These are phyloP conservation scores for Pionites leucogaster DNA, from an alignment of 2,113 vertebrate genomes.

Conservation along the genomic window DNA sequence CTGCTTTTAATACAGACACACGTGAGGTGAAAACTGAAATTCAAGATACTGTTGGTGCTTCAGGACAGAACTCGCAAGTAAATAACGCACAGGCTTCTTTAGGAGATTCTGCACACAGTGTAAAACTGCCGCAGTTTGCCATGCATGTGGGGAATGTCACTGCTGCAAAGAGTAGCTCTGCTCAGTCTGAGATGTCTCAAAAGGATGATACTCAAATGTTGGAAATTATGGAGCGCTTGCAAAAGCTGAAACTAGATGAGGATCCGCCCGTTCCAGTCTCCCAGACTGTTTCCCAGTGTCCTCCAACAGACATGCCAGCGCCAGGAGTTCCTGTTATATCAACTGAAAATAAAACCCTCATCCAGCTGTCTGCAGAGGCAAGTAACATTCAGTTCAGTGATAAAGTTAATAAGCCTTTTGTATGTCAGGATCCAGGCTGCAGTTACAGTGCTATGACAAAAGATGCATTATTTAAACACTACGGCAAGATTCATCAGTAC, in stretches of 20 bases:
- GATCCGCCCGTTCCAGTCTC: slow-evolving; percentile 56
- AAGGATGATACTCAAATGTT: slow-evolving; percentile 79
- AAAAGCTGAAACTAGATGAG: slow-evolving; percentile 84
- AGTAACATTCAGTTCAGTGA: slow-evolving; percentile 70
- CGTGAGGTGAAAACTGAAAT: slow-evolving; percentile 75
- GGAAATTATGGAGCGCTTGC: slow-evolving; percentile 86
- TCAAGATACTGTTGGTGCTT: slow-evolving; percentile 48
- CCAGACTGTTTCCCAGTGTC: slow-evolving; percentile 49
- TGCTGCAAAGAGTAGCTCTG: slow-evolving; percentile 36
- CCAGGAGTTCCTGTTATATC: slow-evolving; percentile 58
- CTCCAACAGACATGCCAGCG: slow-evolving; percentile 27
- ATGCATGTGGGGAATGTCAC: not conserved
- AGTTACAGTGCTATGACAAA: slow-evolving; percentile 89
- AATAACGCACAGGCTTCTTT: slow-evolving; percentile 50
- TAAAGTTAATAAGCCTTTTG: slow-evolving; percentile 83
- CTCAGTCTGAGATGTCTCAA: slow-evolving; percentile 62
- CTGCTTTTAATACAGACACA: slow-evolving; percentile 77
- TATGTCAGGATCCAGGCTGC: slow-evolving; percentile 85
- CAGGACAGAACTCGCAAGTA: slow-evolving; percentile 66
- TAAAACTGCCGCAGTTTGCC: slow-evolving; percentile 54
- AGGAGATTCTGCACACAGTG: slow-evolving; percentile 30
- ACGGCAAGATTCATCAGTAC: slow-evolving; percentile 89
- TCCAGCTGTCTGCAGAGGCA: slow-evolving; percentile 69
- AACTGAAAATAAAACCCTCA: slow-evolving; percentile 39
- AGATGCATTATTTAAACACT: slow-evolving; percentile 92